Evolutionary conservation across 2,888 invertebrate species (phyloP).

Genomic region (Prosopocoilus inquinatus): DNA sequence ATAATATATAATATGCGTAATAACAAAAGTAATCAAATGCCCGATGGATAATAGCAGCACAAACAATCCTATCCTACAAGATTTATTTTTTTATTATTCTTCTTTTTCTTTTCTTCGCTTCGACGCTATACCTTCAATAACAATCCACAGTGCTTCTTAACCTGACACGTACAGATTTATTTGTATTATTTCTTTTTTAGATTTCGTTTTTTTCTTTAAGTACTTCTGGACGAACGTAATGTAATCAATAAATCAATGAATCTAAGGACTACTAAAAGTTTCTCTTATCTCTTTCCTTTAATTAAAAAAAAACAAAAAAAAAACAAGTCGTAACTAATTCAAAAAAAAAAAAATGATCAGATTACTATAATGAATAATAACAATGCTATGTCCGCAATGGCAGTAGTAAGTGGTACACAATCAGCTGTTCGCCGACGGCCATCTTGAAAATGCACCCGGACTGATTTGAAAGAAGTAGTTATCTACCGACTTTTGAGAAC

Average conservation of each 20-base stretch:
- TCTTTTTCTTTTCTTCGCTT: conserved; percentile 40
- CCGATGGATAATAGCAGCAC: conserved; percentile 34
- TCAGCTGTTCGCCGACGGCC: conserved; percentile 31
- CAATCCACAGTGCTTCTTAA: conserved; percentile 40
- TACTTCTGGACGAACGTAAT: conserved; percentile 46
- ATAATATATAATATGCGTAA: conserved; percentile 16
- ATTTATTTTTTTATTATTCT: too few species aligned
- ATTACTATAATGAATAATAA: background rate
- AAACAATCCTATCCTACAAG: conserved; percentile 39
- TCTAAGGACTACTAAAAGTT: background rate
- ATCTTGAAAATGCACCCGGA: conserved; percentile 38
- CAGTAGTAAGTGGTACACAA: conserved; percentile 33
- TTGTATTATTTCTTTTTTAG: too few species aligned
- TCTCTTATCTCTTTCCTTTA: too few species aligned
- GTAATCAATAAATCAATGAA: conserved; percentile 21
- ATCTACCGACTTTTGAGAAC: conserved; percentile 47
- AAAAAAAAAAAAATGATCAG: too few species aligned
- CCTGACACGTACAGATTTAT: conserved; percentile 36
- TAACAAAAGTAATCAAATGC: conserved; percentile 24
- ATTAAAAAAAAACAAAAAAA: too few species aligned
- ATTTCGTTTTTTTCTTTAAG: conserved; percentile 38
- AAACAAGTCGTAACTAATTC: conserved; percentile 3
- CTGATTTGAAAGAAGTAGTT: conserved; percentile 37
- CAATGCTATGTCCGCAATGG: conserved; percentile 13
- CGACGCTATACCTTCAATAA: conserved; percentile 38